Evolutionary conservation across 2,113 vertebrate species (phyloP).

Genomic region (Nicator chloris): DNA sequence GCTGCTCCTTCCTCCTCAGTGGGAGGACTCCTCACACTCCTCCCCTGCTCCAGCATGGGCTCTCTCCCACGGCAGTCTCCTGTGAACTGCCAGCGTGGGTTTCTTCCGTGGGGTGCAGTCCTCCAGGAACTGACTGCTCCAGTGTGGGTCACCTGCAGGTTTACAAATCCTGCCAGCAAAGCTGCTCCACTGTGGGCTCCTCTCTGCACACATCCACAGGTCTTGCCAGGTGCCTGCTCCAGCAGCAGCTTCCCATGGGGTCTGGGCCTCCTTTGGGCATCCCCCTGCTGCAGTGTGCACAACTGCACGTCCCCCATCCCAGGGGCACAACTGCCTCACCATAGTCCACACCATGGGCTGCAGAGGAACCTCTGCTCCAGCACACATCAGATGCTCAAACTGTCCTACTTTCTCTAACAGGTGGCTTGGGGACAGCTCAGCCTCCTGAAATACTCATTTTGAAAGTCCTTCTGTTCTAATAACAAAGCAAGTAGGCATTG

Average conservation of each 20-base stretch:
- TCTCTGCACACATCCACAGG: not conserved
- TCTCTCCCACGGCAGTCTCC: not conserved
- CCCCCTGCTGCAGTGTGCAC: not conserved
- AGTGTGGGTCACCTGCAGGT: not conserved
- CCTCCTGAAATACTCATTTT: not conserved
- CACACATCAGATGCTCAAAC: not conserved
- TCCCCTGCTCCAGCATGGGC: accelerated
- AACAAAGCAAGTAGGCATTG: not conserved
- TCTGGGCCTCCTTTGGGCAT: not conserved
- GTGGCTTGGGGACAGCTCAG: not conserved
- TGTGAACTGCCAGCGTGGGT: not conserved
- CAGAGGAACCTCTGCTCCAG: not conserved
- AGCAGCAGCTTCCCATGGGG: accelerated
- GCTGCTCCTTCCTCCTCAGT: not conserved
- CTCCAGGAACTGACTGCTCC: not conserved
- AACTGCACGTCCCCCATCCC: no score
- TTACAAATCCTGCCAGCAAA: not conserved
- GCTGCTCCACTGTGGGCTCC: not conserved
- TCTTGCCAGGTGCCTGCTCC: not conserved
- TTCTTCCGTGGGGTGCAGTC: not conserved
- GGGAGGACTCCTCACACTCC: not conserved
- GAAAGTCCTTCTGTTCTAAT: not conserved
- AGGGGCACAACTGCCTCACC: not conserved
- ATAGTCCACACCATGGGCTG: not conserved
- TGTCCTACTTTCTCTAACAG: not conserved